phyloP scores from a whole-genome alignment of 2,888 invertebrate species.

The Epinotia bilunana region DNA sequence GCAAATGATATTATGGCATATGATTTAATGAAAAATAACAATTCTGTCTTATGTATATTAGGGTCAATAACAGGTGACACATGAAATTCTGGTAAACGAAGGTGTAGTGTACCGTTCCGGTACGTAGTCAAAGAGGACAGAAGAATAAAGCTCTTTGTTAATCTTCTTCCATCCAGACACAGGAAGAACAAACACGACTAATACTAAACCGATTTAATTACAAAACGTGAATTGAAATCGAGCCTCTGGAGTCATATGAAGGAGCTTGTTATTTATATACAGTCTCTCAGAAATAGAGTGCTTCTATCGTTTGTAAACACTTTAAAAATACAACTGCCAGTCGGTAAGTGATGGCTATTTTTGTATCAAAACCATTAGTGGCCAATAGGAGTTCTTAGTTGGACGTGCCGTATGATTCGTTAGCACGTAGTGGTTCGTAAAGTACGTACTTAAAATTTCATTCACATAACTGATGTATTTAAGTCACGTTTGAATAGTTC shows the following conservation, averaged over 20 bases:
- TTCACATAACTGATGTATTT: no score
- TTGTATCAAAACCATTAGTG: conserved; percentile 5
- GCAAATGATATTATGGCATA: no score
- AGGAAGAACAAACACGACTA: not conserved
- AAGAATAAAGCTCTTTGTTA: no score
- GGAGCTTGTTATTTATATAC: conserved; percentile 12
- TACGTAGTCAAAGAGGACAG: no score
- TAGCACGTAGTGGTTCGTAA: not conserved
- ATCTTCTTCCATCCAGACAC: no score
- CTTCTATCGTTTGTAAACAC: not conserved
- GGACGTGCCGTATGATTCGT: not conserved
- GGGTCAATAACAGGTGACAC: no score
- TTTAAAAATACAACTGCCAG: not conserved
- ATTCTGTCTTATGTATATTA: no score
- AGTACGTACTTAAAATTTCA: no score
- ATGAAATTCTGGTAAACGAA: no score
- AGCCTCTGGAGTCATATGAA: not conserved
- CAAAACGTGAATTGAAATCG: not conserved
- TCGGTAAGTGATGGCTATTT: conserved; percentile 1
- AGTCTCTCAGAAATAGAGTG: conserved; percentile 1
- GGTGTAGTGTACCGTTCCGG: no score
- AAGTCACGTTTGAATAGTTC: no score
- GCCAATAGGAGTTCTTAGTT: not conserved
- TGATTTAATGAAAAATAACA: no score
- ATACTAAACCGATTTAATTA: not conserved